Evolutionary conservation across 2,888 invertebrate species (phyloP).

Genomic region (Julus scandinavius): DNA sequence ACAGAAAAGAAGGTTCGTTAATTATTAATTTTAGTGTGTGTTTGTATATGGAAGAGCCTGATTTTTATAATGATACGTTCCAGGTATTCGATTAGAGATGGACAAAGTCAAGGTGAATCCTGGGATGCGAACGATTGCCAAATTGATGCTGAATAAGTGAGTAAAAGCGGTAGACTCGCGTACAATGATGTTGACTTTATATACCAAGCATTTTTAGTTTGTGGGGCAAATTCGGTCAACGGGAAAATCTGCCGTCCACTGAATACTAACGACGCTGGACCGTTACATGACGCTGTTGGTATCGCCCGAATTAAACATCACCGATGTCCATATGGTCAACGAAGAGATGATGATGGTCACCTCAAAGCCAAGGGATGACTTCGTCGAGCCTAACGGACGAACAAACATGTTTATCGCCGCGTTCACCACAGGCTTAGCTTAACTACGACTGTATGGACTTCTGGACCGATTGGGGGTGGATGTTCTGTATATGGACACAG

Average conservation of each 20-base stretch:
- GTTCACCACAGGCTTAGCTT: slow-evolving; percentile 63
- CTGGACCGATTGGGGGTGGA: slow-evolving; percentile 62
- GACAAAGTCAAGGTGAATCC: background rate
- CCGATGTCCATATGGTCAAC: background rate
- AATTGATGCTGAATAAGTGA: background rate
- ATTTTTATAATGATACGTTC: background rate
- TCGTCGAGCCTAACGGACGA: background rate
- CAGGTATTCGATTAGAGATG: background rate
- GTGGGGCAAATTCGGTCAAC: background rate
- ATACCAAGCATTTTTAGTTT: background rate
- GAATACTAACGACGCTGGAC: background rate
- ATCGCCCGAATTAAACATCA: background rate
- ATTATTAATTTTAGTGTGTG: background rate
- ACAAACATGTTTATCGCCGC: slow-evolving; percentile 63
- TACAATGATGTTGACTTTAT: too few species aligned
- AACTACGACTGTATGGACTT: slow-evolving; percentile 63
- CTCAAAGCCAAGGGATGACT: background rate
- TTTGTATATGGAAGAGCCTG: background rate
- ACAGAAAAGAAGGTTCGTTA: background rate
- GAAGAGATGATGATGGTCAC: slow-evolving; percentile 4
- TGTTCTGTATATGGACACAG: slow-evolving; percentile 65
- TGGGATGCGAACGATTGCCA: background rate
- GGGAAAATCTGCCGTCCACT: background rate
- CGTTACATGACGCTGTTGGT: background rate
- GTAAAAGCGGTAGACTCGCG: background rate